These are phyloP conservation scores for Prolemur simus DNA, from an alignment of 2,113 vertebrate species.

Conservation along the genomic window DNA sequence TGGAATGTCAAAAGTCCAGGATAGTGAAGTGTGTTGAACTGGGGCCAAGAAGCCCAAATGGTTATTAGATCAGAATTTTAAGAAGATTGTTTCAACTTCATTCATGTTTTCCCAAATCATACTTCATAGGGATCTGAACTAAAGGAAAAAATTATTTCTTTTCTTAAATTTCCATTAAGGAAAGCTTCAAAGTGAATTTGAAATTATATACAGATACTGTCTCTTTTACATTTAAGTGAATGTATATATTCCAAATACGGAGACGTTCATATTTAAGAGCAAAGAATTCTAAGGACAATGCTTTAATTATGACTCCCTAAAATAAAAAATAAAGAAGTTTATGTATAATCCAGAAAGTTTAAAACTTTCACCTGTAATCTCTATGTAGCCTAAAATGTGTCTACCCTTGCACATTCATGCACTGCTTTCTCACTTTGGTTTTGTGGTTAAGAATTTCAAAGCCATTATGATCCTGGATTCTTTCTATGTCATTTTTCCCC, in stretches of 20 bases:
- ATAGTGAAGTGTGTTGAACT: too few species aligned
- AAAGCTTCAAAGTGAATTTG: background rate
- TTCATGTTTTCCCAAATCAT: background rate
- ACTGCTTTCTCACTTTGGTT: background rate
- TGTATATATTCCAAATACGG: background rate
- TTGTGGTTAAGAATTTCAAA: background rate
- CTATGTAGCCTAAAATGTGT: background rate
- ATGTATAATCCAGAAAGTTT: background rate
- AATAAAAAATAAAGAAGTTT: background rate
- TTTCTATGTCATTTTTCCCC: background rate
- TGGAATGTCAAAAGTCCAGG: background rate
- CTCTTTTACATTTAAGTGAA: background rate
- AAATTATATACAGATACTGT: background rate
- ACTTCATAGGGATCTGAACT: background rate
- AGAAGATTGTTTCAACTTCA: background rate
- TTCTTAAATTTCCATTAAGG: background rate
- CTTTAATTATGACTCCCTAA: background rate
- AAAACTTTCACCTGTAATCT: background rate
- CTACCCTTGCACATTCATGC: accelerated
- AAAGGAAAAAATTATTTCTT: background rate
- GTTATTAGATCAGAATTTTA: background rate
- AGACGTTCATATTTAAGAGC: background rate
- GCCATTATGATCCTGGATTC: background rate
- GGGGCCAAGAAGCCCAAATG: background rate
- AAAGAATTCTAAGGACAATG: background rate